Percentiles rank a stretch among this genome's conserved stretches.
These are phyloP conservation scores for Wasmannia auropunctata DNA, from an alignment of 1,140 invertebrate species.

Conservation along the genomic window DNA sequence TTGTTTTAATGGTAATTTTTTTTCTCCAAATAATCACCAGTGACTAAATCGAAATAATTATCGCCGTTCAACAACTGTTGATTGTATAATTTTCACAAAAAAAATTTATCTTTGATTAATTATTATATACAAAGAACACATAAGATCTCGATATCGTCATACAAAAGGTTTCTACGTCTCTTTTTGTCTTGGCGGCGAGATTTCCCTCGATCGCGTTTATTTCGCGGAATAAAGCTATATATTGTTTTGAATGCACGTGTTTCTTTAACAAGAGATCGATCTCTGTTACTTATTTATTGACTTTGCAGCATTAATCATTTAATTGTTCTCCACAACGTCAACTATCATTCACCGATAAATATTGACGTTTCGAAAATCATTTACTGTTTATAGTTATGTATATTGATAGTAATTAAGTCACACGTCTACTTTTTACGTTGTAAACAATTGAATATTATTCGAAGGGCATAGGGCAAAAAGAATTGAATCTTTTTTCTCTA, in stretches of 20 bases:
- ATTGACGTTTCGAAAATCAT: constrained; percentile 15
- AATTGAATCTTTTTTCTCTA: constrained; percentile 10
- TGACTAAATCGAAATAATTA: constrained; percentile 36
- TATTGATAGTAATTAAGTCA: constrained; percentile 37
- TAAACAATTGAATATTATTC: constrained; percentile 32
- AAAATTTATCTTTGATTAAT: constrained; percentile 20
- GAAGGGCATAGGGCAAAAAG: constrained; percentile 32
- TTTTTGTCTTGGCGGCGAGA: background rate
- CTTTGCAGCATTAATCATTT: constrained; percentile 4
- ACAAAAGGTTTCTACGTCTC: constrained; percentile 7
- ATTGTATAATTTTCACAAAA: constrained; percentile 20
- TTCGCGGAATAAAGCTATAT: constrained; percentile 3
- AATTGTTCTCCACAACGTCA: background rate
- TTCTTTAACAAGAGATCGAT: constrained; percentile 16
- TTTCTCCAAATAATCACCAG: background rate
- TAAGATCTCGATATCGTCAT: constrained; percentile 4
- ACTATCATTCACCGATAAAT: constrained; percentile 18
- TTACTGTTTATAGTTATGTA: constrained; percentile 20
- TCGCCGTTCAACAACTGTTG: constrained; percentile 5
- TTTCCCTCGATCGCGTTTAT: background rate
- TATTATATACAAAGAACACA: constrained; percentile 12
- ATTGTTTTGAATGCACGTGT: background rate
- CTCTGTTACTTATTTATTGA: constrained; percentile 31
- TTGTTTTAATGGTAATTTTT: constrained; percentile 4
- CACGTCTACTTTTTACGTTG: constrained; percentile 11